Conservation (phyloP, 2,797 vertebrate species). For the Cryptoprocta ferox region DNA sequence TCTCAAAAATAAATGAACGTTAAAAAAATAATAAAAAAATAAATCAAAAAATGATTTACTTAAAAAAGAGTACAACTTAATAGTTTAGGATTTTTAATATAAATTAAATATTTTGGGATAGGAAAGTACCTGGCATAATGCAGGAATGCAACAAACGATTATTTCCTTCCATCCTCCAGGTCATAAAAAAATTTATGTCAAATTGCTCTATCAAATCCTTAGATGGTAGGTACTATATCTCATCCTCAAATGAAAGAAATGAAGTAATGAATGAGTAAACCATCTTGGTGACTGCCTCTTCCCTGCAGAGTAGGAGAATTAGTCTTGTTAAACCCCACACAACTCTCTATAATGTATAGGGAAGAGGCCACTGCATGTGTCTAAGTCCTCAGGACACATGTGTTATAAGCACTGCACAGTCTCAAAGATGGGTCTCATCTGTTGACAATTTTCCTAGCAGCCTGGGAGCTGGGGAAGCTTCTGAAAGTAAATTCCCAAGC, state of each 20-base stretch:
- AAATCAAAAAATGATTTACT: slow-evolving; percentile 81
- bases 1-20: no score
- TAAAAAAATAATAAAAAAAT: slow-evolving; percentile 3
- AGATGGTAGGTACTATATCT: not conserved
- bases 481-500: not conserved
- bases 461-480: not conserved
- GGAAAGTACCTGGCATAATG: not conserved
- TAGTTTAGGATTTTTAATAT: not conserved
- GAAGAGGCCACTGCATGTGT: not conserved
- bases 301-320: not conserved
- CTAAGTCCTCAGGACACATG: not conserved
- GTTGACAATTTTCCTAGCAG: not conserved
- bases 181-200: not conserved
- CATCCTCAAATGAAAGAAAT: not conserved
- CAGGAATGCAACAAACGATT: not conserved
- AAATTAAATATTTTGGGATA: not conserved
- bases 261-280: not conserved
- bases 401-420: not conserved
- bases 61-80: slow-evolving; percentile 16
- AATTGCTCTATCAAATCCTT: not conserved
- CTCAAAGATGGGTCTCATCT: not conserved
- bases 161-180: not conserved
- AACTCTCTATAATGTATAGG: not conserved
- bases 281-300: not conserved
- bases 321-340: not conserved